Conservation (phyloP, 2,797 vertebrate genomes). For the Cetoscarus ocellatus region DNA sequence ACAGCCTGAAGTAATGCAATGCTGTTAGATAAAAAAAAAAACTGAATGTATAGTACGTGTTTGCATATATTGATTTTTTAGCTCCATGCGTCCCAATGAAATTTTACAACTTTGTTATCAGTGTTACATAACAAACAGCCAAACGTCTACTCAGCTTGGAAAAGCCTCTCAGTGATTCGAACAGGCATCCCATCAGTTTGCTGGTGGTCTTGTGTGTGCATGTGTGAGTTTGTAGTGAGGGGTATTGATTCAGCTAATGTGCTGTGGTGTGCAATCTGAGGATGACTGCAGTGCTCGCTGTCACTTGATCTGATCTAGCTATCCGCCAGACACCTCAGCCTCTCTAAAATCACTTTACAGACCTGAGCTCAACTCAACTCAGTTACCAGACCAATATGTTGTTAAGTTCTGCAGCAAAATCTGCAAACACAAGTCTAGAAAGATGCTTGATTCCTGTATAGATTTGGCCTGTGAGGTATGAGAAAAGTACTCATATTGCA, state of each 20-base stretch:
- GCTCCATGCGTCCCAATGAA: neutral
- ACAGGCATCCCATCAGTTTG: constrained; percentile 71
- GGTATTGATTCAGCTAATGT: constrained; percentile 76
- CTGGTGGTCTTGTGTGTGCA: constrained; percentile 35
- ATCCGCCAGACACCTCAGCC: constrained; percentile 67
- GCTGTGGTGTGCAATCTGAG: constrained; percentile 76
- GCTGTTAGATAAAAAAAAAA: neutral
- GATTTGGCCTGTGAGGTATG: neutral
- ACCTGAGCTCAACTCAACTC: constrained; percentile 48
- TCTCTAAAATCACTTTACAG: constrained; percentile 65
- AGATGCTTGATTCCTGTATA: constrained; percentile 8
- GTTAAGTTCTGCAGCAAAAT: constrained; percentile 41
- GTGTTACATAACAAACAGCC: constrained; percentile 53
- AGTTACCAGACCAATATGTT: constrained; percentile 40
- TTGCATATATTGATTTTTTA: too few relatives aligned
- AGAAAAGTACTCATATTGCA: too few relatives aligned
- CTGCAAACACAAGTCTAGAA: constrained; percentile 28
- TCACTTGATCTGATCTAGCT: constrained; percentile 73
- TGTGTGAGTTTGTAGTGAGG: constrained; percentile 16
- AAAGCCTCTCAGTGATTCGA: constrained; percentile 66
- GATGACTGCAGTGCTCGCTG: constrained; percentile 73
- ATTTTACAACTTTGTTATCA: constrained; percentile 32
- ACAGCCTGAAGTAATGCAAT: too few relatives aligned
- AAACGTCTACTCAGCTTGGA: constrained; percentile 65
- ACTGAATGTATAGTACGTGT: neutral